These are phyloP conservation scores for Nesidiocoris tenuis DNA, from an alignment of 2,888 invertebrate species.

Conservation along the genomic window DNA sequence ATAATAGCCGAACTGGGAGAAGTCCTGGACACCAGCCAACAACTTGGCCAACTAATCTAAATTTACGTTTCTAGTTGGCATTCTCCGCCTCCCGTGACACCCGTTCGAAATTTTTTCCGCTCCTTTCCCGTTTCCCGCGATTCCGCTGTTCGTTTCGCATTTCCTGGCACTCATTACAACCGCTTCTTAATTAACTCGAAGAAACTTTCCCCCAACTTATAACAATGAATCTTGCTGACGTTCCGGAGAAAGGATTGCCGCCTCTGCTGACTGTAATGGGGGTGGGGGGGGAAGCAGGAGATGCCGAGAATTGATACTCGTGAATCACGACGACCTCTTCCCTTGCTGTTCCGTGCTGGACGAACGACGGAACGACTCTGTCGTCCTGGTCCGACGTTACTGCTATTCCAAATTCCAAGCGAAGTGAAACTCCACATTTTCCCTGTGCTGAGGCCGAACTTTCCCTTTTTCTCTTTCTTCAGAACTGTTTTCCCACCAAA, in stretches of 20 bases:
- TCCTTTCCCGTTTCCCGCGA: neutral
- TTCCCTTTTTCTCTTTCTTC: too few relatives aligned
- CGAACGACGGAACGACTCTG: neutral
- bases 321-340: neutral
- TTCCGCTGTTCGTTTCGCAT: neutral
- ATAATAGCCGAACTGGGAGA: neutral
- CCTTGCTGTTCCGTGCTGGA: neutral
- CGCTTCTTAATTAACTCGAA: neutral
- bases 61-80: slow-evolving; percentile 22
- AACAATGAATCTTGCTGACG: neutral
- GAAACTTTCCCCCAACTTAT: neutral
- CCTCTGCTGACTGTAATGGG: neutral
- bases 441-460: too few relatives aligned
- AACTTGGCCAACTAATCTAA: slow-evolving; percentile 15
- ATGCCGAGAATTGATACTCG: neutral
- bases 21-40: slow-evolving; percentile 1
- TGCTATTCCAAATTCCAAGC: too few relatives aligned
- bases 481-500: too few relatives aligned
- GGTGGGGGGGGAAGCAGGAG: neutral
- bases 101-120: neutral
- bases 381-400: too few relatives aligned
- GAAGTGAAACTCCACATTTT: too few relatives aligned
- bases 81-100: slow-evolving; percentile 3
- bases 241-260: neutral
- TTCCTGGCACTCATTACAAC: neutral